Percentiles rank a stretch among this genome's conserved stretches.
These are phyloP conservation scores for Peromyscus leucopus DNA, from an alignment of 2,113 vertebrate species.

Conservation along the genomic window DNA sequence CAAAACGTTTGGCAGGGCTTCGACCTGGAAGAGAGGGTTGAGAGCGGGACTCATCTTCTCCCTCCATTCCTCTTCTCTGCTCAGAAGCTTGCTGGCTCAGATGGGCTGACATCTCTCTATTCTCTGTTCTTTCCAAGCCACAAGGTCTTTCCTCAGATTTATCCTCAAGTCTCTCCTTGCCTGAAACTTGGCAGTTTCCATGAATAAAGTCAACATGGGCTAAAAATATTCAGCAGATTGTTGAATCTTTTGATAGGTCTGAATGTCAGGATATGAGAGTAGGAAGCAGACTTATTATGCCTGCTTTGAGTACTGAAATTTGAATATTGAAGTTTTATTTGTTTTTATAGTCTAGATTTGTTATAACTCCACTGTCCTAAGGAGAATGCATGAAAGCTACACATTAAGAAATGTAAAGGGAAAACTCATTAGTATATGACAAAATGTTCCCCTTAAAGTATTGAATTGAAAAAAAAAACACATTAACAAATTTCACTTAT, in stretches of 20 bases:
- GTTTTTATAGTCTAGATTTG: constrained; percentile 59
- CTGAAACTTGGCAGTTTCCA: background rate
- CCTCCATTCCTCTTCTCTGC: background rate
- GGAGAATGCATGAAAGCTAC: constrained; percentile 31
- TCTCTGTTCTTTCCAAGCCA: background rate
- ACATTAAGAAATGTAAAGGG: constrained; percentile 32
- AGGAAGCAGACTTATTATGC: background rate
- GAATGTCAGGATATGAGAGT: background rate
- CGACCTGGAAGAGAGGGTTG: background rate
- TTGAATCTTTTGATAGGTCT: constrained; percentile 11
- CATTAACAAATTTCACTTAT: constrained; percentile 46
- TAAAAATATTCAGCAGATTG: constrained; percentile 1
- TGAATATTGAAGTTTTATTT: constrained; percentile 34
- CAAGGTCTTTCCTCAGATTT: background rate
- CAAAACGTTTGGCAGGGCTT: background rate
- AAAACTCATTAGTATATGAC: constrained; percentile 4
- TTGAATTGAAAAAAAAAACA: constrained; percentile 36
- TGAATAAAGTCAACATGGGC: background rate
- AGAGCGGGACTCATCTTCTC: background rate
- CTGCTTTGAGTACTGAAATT: constrained; percentile 52
- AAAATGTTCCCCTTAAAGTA: constrained; percentile 16
- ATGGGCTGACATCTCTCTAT: background rate
- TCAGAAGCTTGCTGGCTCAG: background rate
- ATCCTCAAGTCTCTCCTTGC: background rate
- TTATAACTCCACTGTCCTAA: constrained; percentile 5